Evolutionary conservation across 2,888 invertebrate species (phyloP).

Genomic region (Meandrusa payeni): DNA sequence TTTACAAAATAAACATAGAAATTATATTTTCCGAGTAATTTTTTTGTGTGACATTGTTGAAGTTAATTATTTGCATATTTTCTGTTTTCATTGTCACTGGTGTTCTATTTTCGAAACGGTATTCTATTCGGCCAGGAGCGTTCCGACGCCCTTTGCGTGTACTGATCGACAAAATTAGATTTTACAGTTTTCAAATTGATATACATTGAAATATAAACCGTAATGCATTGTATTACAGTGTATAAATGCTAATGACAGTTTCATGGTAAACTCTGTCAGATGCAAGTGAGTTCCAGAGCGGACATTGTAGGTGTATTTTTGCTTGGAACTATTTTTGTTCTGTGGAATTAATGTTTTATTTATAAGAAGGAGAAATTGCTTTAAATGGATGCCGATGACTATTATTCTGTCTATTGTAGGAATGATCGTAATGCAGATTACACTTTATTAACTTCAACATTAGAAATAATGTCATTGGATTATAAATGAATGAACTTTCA

Average conservation of each 20-base stretch:
- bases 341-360: conserved; percentile 36
- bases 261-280: conserved; percentile 1
- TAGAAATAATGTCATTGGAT: no score
- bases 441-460: no score
- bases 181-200: conserved; percentile 7
- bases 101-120: conserved; percentile 49
- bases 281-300: conserved; percentile 29
- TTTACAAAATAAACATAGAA: no score
- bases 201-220: conserved; percentile 20
- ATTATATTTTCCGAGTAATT: no score
- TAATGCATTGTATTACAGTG: conserved; percentile 12
- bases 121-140: conserved; percentile 48
- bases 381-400: conserved; percentile 4
- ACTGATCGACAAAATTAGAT: conserved; percentile 30
- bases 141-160: conserved; percentile 42
- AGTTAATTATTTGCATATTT: conserved; percentile 19
- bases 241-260: no score
- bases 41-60: background rate
- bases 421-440: background rate
- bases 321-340: conserved; percentile 35
- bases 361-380: conserved; percentile 25
- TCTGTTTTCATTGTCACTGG: conserved; percentile 50
- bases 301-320: conserved; percentile 35
- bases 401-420: conserved; percentile 8
- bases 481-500: no score